phyloP scores from a whole-genome alignment of 2,113 vertebrate genomes.

The Dipodomys spectabilis region DNA sequence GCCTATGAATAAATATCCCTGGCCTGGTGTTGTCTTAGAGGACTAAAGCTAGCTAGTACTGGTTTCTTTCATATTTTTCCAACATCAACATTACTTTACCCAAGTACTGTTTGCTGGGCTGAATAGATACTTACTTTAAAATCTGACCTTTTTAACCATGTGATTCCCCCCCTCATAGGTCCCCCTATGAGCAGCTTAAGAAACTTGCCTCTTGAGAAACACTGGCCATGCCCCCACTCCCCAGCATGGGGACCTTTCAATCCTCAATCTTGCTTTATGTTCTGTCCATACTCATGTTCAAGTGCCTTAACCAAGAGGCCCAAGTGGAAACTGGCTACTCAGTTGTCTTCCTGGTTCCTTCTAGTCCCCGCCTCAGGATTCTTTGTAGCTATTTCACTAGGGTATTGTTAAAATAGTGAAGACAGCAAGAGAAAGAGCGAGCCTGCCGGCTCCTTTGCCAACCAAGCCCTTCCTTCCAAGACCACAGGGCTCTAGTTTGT shows the following conservation, averaged over 20 bases:
- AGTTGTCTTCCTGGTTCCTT: background rate
- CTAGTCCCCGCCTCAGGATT: background rate
- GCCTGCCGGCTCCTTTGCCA: slow-evolving; percentile 55
- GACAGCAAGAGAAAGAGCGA: slow-evolving; percentile 35
- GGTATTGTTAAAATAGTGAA: slow-evolving; percentile 52
- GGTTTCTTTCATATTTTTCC: background rate
- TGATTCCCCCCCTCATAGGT: too few species aligned
- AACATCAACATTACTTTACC: too few species aligned
- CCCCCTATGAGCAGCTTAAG: background rate
- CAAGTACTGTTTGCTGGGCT: background rate
- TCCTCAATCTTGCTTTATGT: background rate
- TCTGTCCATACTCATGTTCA: background rate
- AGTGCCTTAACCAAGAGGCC: background rate
- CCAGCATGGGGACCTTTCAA: background rate
- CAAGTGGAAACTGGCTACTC: background rate
- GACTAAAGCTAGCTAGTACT: background rate
- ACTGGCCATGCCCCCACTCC: too few species aligned
- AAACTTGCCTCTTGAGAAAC: background rate
- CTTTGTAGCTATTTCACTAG: slow-evolving; percentile 49
- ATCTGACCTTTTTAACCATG: background rate
- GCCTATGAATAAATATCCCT: background rate
- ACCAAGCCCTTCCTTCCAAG: slow-evolving; percentile 71
- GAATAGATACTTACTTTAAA: background rate
- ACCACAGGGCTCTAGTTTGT: slow-evolving; percentile 59
- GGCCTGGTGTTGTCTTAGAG: background rate